Conservation (phyloP, 1,140 invertebrate genomes). For the Ceratosolen fusciceps region DNA sequence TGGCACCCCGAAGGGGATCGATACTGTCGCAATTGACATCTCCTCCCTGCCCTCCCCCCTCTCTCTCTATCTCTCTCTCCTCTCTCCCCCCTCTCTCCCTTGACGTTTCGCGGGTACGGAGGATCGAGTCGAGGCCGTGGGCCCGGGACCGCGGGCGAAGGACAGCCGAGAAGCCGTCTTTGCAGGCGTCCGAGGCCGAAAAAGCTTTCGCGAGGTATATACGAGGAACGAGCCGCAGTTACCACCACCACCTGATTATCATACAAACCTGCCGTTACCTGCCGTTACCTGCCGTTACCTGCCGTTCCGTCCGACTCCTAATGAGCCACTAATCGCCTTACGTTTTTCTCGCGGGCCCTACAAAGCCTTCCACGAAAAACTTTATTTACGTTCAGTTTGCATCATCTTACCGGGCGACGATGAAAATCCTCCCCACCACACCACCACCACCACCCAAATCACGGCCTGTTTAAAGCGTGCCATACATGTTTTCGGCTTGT, state of each 20-base stretch:
- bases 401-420: background rate
- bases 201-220: background rate
- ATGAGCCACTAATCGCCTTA: background rate
- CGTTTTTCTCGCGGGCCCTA: background rate
- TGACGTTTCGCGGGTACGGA: too few species aligned
- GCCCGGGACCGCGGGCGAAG: background rate
- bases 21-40: background rate
- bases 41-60: background rate
- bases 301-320: background rate
- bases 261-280: too few species aligned
- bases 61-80: too few species aligned
- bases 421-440: background rate
- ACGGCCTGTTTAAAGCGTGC: background rate
- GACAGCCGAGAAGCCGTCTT: too few species aligned
- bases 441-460: background rate
- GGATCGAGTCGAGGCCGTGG: too few species aligned
- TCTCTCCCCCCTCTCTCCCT: too few species aligned
- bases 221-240: background rate
- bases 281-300: background rate
- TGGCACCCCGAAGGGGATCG: background rate
- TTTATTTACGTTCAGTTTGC: constrained; percentile 3
- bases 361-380: constrained; percentile 5
- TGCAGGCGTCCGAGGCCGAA: background rate
- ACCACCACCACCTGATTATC: background rate
- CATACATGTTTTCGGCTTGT: background rate